Base-by-base conservation (phyloP, 2,888 invertebrate species). In the Drosophila neonasuta region DNA sequence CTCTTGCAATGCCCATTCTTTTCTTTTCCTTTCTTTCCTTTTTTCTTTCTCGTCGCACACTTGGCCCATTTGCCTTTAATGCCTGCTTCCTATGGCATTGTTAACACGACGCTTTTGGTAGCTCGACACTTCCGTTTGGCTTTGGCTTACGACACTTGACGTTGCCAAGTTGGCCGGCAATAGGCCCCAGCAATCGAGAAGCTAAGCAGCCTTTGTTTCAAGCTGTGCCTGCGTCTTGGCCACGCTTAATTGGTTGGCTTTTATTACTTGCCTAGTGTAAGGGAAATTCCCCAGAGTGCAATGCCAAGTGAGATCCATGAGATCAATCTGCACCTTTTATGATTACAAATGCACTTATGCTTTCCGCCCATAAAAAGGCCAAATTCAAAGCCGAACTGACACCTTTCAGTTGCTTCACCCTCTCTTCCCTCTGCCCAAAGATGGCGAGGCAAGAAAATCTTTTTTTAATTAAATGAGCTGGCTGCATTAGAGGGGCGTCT, bases 231-330 rank as follows among this genome's bases (percentile, higher is more conserved):
- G 74, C 68, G 74, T 70, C 74, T 80, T 74, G 70, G 81, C 75
- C 73, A 77, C 74, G 88, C 84, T 88, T 88, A 86, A 86, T 87
- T 86, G 88, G 86, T 84, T 87, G 44, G 78, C 84, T 88, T 86
- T 88, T 81, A 88, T 87, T 87, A 84, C 81, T 86, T 78, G 74
- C 8, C 36, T n/a, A 39, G 36, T 13, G 36, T 11, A 13, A 5
- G 3, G 36, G n/a, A 7, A 4, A 39, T 39, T 15, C 39, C 39
- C 39, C 11, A 13, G 39, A 41, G 39, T 6, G 39, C 39, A 15
- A 41, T 41, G 63, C 84, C 34, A 79, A 82, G 79, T 74, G 74
- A 63, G 71, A 75, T 73, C 70, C 79, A 73, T 71, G 72, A 55
- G 2, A 74, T 74, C 62, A 49, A 11, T 56, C 17, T 41, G 17